Evolutionary conservation across 2,888 invertebrate genomes (phyloP).

Genomic region (Macaria liturata): DNA sequence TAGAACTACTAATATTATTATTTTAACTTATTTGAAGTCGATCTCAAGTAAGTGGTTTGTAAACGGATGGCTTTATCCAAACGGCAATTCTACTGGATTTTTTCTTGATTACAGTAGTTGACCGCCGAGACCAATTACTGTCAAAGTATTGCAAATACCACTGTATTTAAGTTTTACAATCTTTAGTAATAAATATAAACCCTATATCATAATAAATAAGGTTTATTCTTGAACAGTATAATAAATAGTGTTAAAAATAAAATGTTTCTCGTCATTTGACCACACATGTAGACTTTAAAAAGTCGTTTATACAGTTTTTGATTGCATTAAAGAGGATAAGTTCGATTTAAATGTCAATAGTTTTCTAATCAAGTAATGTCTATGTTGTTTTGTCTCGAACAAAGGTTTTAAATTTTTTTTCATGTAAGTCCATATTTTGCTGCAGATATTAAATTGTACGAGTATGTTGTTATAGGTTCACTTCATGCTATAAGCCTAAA

Average conservation of each 20-base stretch:
- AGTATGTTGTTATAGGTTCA: too few relatives aligned
- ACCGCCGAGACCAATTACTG: constrained; percentile 44
- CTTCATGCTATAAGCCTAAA: too few relatives aligned
- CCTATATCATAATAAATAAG: neutral
- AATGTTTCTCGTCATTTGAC: constrained; percentile 34
- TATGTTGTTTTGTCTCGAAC: neutral
- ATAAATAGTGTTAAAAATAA: constrained; percentile 1
- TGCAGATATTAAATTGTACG: too few relatives aligned
- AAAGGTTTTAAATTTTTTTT: too few relatives aligned
- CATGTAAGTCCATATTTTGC: too few relatives aligned
- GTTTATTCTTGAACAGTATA: neutral
- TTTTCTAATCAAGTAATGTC: constrained; percentile 11
- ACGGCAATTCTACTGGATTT: constrained; percentile 34
- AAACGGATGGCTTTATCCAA: constrained; percentile 37
- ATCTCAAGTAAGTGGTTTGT: constrained; percentile 34
- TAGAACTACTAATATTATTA: too few relatives aligned
- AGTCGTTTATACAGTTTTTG: constrained; percentile 31
- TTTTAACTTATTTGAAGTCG: too few relatives aligned
- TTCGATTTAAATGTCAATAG: constrained; percentile 19
- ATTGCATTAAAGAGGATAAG: constrained; percentile 22
- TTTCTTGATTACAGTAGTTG: constrained; percentile 42
- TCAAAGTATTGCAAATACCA: constrained; percentile 22
- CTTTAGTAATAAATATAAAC: constrained; percentile 4
- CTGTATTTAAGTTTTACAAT: neutral
- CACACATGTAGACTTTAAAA: constrained; percentile 51